Evolutionary conservation across 2,797 vertebrate species (phyloP).

Genomic region (Paguma larvata): DNA sequence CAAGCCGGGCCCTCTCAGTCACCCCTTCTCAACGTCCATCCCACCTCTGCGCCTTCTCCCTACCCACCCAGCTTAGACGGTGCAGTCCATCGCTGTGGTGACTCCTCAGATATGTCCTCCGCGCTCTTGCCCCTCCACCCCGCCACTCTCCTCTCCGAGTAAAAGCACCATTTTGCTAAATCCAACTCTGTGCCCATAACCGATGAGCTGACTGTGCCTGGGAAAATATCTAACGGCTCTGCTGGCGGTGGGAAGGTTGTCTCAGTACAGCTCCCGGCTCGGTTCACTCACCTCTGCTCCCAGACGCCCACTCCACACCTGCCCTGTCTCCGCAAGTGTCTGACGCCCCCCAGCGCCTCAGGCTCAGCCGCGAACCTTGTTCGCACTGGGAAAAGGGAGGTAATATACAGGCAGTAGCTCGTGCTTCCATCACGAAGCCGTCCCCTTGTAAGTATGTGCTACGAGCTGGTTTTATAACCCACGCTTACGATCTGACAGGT

Average conservation of each 20-base stretch:
- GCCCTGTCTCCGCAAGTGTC: neutral
- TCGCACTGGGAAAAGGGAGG: neutral
- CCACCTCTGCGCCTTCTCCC: neutral
- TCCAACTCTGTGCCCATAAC: neutral
- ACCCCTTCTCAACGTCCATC: accelerated
- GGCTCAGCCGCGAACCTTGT: neutral
- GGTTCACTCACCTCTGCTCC: neutral
- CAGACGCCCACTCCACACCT: accelerated
- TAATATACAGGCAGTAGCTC: neutral
- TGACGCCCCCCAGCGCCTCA: accelerated
- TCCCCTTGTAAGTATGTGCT: neutral
- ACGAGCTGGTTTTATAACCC: neutral
- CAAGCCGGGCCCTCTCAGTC: neutral
- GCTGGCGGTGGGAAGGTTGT: neutral
- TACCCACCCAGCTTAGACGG: neutral
- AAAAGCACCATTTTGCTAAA: neutral
- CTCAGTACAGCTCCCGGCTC: neutral
- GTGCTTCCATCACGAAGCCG: neutral
- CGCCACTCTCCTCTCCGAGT: neutral
- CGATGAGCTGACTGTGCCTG: neutral
- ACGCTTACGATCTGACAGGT: accelerated
- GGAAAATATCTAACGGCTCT: neutral
- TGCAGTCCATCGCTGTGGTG: accelerated
- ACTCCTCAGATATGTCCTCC: neutral
- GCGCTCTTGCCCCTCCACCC: accelerated